Evolutionary conservation across 2,113 vertebrate species (phyloP).

Genomic region (Pygoscelis adeliae): DNA sequence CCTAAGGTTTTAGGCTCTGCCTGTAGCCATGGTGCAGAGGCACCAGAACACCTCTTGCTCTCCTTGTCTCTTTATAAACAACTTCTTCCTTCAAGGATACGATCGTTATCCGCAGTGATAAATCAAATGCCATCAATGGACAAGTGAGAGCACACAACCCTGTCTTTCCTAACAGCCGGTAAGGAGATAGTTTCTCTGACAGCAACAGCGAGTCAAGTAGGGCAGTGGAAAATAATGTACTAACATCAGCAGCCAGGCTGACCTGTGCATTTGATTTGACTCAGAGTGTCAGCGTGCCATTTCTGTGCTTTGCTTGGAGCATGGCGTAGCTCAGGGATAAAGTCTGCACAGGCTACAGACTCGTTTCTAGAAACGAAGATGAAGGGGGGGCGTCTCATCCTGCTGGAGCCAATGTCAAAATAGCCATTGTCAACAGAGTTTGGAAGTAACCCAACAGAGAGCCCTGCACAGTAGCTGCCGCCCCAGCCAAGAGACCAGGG

Average conservation of each 20-base stretch:
- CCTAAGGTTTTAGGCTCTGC: not conserved
- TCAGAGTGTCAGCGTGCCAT: not conserved
- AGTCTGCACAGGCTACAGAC: not conserved
- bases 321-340: not conserved
- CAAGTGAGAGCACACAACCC: not conserved
- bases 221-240: not conserved
- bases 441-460: not conserved
- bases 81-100: not conserved
- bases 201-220: not conserved
- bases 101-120: not conserved
- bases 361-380: fast-evolving
- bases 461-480: fast-evolving
- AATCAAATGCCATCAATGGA: not conserved
- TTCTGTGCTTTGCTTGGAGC: not conserved
- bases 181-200: not conserved
- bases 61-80: not conserved
- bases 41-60: not conserved
- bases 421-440: not conserved
- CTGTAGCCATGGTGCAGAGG: not conserved
- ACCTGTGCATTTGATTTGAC: not conserved
- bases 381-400: not conserved
- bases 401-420: not conserved
- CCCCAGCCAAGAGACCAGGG: not conserved
- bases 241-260: not conserved
- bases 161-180: not conserved